Evolutionary conservation across 2,888 invertebrate genomes (phyloP), one percentile per base, ranked within the genome.

Genomic region (Microplitis deprimator): DNA sequence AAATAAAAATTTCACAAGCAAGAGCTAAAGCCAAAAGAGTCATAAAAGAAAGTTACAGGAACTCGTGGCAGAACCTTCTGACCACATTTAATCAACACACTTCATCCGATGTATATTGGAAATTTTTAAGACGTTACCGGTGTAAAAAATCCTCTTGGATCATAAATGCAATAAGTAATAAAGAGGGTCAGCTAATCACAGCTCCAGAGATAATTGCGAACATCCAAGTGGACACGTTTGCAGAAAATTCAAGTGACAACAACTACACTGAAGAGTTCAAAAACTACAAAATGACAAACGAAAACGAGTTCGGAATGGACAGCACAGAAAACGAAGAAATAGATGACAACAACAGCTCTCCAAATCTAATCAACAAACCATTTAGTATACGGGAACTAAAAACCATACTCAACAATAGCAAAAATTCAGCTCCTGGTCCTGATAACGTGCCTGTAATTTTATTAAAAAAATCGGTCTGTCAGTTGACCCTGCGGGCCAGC

Each of bases 381-480:
- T n/a, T 62, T n/a, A 6, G 6, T 17, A 62, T 62, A 5, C 29
- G 7, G 13, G 76, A 79, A 68, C 61, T 79, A 0, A 67, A 65
- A 62, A 4, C 8, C 20, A 62, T 65, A 1, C 67, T 81, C 1
- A 3, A 16, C 5, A 39, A 8, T 10, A 40, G 62, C 4, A 78
- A 69, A 75, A 80, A 65, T 7, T 69, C 70, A 3, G 71, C 76
- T 68, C 79, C 80, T 2, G 80, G 79, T 8, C 79, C 79, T 7
- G 79, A 81, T 39, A 41, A 61, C 1, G 79, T 82, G 1, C 79
- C 78, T 0, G 77, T 77, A 20, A 50, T 60, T 6, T 62, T 81
- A 4, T 20, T 80, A 1, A 79, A 79, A 77, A 68, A 82, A n/a
- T n/a, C n/a, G n/a, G n/a, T n/a, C n/a, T n/a, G n/a, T n/a, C n/a